phyloP scores from a whole-genome alignment of 2,888 invertebrate genomes.

The Carabus problematicus region DNA sequence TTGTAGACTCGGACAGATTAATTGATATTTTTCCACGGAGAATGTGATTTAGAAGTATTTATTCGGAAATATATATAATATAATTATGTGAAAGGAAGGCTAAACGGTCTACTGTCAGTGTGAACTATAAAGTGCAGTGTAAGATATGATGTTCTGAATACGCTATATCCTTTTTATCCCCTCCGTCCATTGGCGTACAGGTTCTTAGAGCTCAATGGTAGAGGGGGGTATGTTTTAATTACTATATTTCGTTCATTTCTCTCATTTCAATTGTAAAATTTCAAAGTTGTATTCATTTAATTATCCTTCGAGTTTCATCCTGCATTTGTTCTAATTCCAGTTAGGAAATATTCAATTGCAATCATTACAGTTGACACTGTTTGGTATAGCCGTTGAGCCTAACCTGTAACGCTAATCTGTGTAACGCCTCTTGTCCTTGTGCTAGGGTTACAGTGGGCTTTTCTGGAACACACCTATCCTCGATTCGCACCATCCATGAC shows the following conservation, averaged over 20 bases:
- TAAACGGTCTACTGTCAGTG: constrained; percentile 40
- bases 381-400: constrained; percentile 41
- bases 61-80: background rate
- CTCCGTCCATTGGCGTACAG: constrained; percentile 39
- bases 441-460: constrained; percentile 83
- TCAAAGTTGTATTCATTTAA: background rate
- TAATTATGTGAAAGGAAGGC: constrained; percentile 33
- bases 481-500: constrained; percentile 68
- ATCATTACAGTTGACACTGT: constrained; percentile 38
- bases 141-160: constrained; percentile 20
- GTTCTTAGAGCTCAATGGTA: constrained; percentile 38
- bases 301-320: background rate
- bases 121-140: constrained; percentile 34
- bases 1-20: too few relatives aligned
- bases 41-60: background rate
- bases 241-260: background rate
- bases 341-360: constrained; percentile 4
- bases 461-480: constrained; percentile 81
- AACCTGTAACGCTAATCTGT: constrained; percentile 29
- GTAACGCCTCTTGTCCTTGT: constrained; percentile 47
- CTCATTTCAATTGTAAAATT: background rate
- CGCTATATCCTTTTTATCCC: constrained; percentile 21
- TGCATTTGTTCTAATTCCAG: background rate
- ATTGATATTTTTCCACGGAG: background rate
- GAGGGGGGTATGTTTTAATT: constrained; percentile 18